Base-by-base conservation (phyloP, 2,888 invertebrate species). In the Mythimna albipuncta region DNA sequence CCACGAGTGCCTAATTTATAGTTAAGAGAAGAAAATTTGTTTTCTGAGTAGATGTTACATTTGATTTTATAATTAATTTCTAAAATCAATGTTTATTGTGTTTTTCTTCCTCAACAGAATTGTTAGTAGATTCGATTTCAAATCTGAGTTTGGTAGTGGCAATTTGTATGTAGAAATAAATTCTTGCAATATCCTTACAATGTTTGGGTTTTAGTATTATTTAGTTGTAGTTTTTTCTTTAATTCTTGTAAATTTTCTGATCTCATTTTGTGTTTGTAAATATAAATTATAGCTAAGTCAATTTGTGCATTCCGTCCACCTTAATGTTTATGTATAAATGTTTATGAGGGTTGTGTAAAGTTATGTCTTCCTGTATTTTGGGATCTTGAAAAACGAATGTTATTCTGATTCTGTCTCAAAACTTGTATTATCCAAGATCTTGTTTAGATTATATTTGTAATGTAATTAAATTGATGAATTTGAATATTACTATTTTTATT, bases 211-310 rank as follows among this genome's bases (percentile, higher is more conserved):
- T 88, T 90, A 89, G 91, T 91, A 91, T 91, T 92, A 90, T 86
- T 88, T 89, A 89, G 87, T 75, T 86, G 82, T 87, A 84, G 66
- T 59, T 82, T 84, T 87, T 88, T 87, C 89, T 85, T 88, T 83
- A 87, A 87, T 86, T 87, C 90, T 92, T 95, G 94, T 95, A 94
- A 83, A 94, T 94, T 94, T 89, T 93, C 93, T 95, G 95, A 96
- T 96, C 95, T 96, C 95, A 96, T 92, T 89, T 91, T 89, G 76
- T 89, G 83, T 88, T 77, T 94, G 91, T 95, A 93, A 90, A 94
- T 94, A 94, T 90, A 91, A 90, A 88, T 80, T 85, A 87, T 77
- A 88, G 87, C 85, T 86, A 86, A 86, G 80, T 81, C 84, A 86
- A 86, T 82, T 77, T 64, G 65, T 79, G 72, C 73, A 82, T 86